Base-by-base conservation (phyloP, 2,113 vertebrate genomes). In the Galemys pyrenaicus region DNA sequence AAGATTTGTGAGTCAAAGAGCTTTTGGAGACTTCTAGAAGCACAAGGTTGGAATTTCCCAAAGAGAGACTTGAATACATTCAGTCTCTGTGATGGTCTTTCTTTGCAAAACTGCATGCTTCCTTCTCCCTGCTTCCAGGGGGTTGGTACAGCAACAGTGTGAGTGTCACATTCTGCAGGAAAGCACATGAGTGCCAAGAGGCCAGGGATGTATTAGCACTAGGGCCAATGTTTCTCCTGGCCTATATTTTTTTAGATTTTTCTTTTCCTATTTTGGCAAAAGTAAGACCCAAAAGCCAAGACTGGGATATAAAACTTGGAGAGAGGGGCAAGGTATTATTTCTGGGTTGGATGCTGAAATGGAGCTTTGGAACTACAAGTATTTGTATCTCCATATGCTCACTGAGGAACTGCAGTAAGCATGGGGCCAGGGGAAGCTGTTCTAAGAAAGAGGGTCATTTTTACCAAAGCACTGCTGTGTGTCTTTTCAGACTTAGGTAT, bases 141-240 rank as follows among this genome's bases (percentile, higher is more conserved):
- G 2, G 30, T 30, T 13, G 28, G 7, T 3, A 1, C 17, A 11
- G 28, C 3, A n/a, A 77, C 0, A 49, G 11, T 20, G 8, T 30
- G 54, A 87, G 19, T 68, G 30, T 9, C 30, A 64, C 5, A 6
- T 6, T 9, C 5, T 77, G 16, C 11, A 30, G 75, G 10, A 64
- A 30, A 80, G 22, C 17, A 24, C 41, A 16, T 1, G 10, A 19
- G 7, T 8, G 15, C 6, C 32, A n/a, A 92, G 70, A 13, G 39
- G 26, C 56, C 64, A 22, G 5, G 4, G 8, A 28, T 9, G 2
- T n/a, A 20, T 41, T 67, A 26, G 6, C 0, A 70, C n/a, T 30
- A 32, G 9, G 11, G 3, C 9, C 44, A 46, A 6, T 17, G 28
- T 24, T 83, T 10, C 77, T 84, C 62, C 10, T 28, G 4, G 46